Conservation (phyloP, 2,797 vertebrate species). For the Dipus sagitta region DNA sequence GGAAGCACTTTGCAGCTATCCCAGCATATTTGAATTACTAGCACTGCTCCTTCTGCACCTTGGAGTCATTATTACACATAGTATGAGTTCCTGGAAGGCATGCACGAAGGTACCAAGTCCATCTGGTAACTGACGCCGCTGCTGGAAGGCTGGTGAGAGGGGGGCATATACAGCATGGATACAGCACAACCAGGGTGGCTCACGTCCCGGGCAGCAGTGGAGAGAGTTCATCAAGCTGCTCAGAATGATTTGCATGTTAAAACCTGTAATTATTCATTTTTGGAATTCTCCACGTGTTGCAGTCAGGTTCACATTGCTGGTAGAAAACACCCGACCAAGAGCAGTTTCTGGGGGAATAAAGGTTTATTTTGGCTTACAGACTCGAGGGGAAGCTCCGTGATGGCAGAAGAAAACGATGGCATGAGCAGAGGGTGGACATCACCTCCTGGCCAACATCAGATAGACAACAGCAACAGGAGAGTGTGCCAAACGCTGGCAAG, state of each 20-base stretch:
- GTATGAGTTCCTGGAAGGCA: neutral
- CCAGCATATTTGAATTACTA: neutral
- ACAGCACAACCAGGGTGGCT: neutral
- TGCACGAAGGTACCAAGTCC: neutral
- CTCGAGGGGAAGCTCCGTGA: too few species aligned
- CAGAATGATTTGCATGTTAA: neutral
- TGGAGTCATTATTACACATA: neutral
- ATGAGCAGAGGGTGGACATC: too few species aligned
- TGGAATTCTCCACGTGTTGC: neutral
- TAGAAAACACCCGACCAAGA: too few species aligned
- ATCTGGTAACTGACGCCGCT: neutral
- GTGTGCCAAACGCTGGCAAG: too few species aligned
- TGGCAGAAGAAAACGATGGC: too few species aligned
- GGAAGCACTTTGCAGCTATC: neutral
- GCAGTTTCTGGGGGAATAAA: too few species aligned
- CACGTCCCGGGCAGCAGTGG: neutral
- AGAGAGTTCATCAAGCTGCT: neutral
- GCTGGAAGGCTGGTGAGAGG: neutral
- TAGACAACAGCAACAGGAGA: too few species aligned
- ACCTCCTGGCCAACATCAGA: too few species aligned
- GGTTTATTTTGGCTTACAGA: too few species aligned
- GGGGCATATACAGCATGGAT: neutral
- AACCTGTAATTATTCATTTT: constrained; percentile 20
- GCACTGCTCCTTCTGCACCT: neutral
- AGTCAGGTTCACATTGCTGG: too few species aligned